A percentile compares a stretch with the other conserved stretches of the same genome.
Evolutionary conservation across 2,888 invertebrate species (phyloP).

Genomic region (Metalampra italica): DNA sequence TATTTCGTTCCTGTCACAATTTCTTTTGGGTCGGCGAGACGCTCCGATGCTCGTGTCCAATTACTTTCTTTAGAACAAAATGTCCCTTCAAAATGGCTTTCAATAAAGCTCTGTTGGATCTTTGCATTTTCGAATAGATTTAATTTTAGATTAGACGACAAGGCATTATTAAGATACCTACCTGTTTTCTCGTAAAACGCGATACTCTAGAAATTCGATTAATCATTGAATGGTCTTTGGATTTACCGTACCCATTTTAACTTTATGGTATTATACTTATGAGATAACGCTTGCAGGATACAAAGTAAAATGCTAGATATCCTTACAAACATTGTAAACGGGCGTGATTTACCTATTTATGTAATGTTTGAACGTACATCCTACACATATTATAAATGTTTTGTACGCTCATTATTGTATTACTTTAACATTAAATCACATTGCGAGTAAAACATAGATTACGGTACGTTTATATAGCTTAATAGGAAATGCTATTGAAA

Average conservation of each 20-base stretch:
- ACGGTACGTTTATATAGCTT: too few species aligned
- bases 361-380: too few species aligned
- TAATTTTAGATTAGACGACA: constrained; percentile 60
- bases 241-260: not conserved
- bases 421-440: too few species aligned
- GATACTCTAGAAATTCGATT: constrained; percentile 8
- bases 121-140: constrained; percentile 56
- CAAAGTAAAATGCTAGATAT: too few species aligned
- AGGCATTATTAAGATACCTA: constrained; percentile 16
- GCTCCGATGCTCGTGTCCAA: constrained; percentile 51
- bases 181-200: constrained; percentile 2
- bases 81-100: constrained; percentile 42
- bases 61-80: constrained; percentile 59
- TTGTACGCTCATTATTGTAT: too few species aligned
- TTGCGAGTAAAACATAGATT: too few species aligned
- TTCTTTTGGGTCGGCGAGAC: constrained; percentile 42
- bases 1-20: constrained; percentile 50
- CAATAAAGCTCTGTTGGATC: constrained; percentile 37
- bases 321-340: too few species aligned
- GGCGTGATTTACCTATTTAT: too few species aligned
- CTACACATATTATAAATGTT: too few species aligned
- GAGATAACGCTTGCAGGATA: too few species aligned
- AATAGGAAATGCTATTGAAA: too few species aligned
- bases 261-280: too few species aligned
- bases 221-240: constrained; percentile 1